phyloP scores from a whole-genome alignment of 2,888 invertebrate species.

The Trachelus troglodyta region DNA sequence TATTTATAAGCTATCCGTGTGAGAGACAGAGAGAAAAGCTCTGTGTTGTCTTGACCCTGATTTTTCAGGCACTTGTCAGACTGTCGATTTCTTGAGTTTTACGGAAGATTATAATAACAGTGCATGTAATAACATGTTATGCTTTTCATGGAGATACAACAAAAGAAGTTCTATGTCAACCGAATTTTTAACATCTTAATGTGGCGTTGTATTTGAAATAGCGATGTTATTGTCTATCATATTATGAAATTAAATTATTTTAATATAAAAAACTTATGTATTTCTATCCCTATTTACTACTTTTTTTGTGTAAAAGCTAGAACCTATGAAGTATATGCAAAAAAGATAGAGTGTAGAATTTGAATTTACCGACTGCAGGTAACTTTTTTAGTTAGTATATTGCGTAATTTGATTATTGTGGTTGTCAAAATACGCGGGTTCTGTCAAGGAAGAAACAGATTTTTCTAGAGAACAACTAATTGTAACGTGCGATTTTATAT shows the following conservation, averaged over 20 bases:
- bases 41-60: background rate
- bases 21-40: conserved; percentile 10
- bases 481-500: background rate
- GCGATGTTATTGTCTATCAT: conserved; percentile 55
- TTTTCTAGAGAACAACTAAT: background rate
- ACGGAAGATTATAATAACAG: background rate
- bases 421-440: background rate
- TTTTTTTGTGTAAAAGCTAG: background rate
- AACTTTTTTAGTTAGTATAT: background rate
- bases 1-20: conserved; percentile 20
- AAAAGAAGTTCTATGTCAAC: background rate
- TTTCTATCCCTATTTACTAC: background rate
- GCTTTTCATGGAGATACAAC: background rate
- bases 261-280: conserved; percentile 40
- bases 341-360: background rate
- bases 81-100: background rate
- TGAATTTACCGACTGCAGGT: background rate
- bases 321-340: background rate
- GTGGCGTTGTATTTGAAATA: conserved; percentile 38
- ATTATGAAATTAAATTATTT: conserved; percentile 60
- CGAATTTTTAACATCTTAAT: conserved; percentile 8
- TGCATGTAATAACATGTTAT: background rate
- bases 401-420: background rate
- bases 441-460: background rate
- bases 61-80: background rate